Percentiles rank a stretch among this genome's conserved stretches.
Evolutionary conservation across 2,797 vertebrate species (phyloP).

Genomic region (Falco cherrug): DNA sequence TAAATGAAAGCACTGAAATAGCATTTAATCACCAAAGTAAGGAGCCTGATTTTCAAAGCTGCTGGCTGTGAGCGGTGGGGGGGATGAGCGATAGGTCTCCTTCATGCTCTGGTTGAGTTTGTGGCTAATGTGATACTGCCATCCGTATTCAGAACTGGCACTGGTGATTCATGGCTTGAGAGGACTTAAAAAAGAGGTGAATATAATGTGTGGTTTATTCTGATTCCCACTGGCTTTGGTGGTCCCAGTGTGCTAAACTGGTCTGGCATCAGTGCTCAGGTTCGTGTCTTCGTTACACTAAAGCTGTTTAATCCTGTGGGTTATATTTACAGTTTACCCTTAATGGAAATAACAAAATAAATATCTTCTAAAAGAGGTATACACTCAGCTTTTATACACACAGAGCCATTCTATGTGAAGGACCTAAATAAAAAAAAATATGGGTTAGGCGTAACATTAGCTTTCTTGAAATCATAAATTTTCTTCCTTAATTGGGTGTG

Average conservation of each 20-base stretch:
- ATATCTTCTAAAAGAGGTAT: neutral
- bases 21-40: constrained; percentile 41
- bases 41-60: constrained; percentile 25
- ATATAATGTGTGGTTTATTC: neutral
- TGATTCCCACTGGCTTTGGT: neutral
- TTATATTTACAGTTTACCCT: neutral
- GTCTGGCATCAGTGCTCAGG: neutral
- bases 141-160: neutral
- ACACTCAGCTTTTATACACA: neutral
- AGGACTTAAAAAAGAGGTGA: neutral
- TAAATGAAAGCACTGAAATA: neutral
- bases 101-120: neutral
- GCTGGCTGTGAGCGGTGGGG: neutral
- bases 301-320: neutral
- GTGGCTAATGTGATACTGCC: neutral
- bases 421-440: neutral
- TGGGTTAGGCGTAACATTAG: neutral
- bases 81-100: neutral
- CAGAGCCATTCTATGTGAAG: neutral
- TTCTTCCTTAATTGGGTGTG: constrained; percentile 24
- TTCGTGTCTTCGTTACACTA: neutral
- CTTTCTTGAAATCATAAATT: constrained; percentile 28
- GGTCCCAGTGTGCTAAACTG: neutral
- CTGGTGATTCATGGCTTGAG: constrained; percentile 2
- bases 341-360: neutral